These are phyloP conservation scores for Glaucidium brasilianum DNA, from an alignment of 2,113 vertebrate genomes.

Conservation along the genomic window DNA sequence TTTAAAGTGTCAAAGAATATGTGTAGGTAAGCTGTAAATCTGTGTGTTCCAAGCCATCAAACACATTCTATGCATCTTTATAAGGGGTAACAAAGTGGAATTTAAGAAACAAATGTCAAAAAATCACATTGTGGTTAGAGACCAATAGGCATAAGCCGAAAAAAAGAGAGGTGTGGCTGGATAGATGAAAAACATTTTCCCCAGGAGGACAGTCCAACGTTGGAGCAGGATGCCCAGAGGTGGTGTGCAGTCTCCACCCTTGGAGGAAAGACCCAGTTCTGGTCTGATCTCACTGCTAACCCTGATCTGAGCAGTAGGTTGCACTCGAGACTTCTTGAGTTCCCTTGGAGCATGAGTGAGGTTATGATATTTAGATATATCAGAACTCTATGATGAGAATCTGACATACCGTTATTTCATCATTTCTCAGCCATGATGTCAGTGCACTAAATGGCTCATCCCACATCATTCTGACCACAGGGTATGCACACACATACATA, in stretches of 20 bases:
- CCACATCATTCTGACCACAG: neutral
- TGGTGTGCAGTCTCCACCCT: neutral
- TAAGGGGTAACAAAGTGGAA: neutral
- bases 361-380: neutral
- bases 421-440: neutral
- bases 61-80: neutral
- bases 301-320: neutral
- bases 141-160: neutral
- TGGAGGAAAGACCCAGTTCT: neutral
- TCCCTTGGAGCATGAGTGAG: neutral
- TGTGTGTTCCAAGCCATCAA: neutral
- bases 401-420: neutral
- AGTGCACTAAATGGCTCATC: neutral
- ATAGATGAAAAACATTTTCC: neutral
- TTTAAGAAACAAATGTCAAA: neutral
- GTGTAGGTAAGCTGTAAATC: neutral
- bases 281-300: neutral
- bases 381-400: neutral
- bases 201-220: neutral
- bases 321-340: neutral
- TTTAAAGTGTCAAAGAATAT: neutral
- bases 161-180: neutral
- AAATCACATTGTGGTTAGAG: neutral
- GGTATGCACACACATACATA: accelerated
- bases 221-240: neutral